Evolutionary conservation across 2,113 vertebrate species (phyloP).

Genomic region (Callopanchax toddi): DNA sequence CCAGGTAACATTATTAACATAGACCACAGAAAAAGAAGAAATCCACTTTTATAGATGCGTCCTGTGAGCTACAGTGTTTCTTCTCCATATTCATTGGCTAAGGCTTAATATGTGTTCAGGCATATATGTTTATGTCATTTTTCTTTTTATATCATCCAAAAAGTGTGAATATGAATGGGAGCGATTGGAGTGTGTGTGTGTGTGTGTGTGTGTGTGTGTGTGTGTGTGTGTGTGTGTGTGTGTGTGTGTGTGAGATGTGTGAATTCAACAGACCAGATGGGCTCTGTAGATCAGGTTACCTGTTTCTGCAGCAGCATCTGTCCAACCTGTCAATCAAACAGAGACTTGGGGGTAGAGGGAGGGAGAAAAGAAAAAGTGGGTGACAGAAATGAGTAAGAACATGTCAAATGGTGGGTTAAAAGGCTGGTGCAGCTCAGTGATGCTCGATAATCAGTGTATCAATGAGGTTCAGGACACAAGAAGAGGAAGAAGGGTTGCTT

Average conservation of each 20-base stretch:
- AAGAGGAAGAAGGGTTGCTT: too few relatives aligned
- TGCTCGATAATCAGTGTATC: too few relatives aligned
- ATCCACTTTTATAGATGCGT: conserved; percentile 26
- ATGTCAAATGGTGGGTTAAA: background rate
- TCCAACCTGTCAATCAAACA: conserved; percentile 95
- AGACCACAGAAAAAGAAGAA: background rate
- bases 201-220: conserved; percentile 88
- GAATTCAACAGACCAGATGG: conserved; percentile 98
- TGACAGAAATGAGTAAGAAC: background rate
- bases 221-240: conserved; percentile 80
- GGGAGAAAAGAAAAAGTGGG: conserved; percentile 21
- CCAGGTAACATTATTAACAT: too few relatives aligned
- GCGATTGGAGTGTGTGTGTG: background rate
- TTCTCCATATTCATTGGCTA: conserved; percentile 64
- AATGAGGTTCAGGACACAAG: too few relatives aligned
- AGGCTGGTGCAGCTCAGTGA: background rate
- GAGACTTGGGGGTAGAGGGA: conserved; percentile 37
- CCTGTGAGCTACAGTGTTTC: conserved; percentile 49
- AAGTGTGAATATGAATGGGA: conserved; percentile 26
- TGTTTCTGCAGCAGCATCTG: conserved; percentile 98
- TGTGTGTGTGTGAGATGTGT: conserved; percentile 92
- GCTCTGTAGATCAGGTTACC: conserved; percentile 98
- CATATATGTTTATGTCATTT: conserved; percentile 12
- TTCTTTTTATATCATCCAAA: conserved; percentile 29
- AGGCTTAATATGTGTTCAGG: conserved; percentile 44